phyloP scores from a whole-genome alignment of 1,140 invertebrate species.

The Phortica variegata region DNA sequence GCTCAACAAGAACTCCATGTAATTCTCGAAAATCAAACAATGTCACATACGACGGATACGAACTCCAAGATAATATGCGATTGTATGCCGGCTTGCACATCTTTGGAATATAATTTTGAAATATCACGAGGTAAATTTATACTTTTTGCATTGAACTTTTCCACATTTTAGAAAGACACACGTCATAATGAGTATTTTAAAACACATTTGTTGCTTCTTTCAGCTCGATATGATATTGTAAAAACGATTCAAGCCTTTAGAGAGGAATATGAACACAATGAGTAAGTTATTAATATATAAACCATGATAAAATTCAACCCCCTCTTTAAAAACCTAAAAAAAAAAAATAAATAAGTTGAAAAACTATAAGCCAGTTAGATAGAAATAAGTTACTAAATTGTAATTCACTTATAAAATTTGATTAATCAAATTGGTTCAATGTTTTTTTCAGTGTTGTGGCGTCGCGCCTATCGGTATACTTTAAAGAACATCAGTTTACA shows the following conservation, averaged over 20 bases:
- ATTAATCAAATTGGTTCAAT: not conserved
- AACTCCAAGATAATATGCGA: conserved; percentile 57
- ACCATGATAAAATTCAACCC: too few relatives aligned
- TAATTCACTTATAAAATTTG: not conserved
- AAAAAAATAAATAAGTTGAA: too few relatives aligned
- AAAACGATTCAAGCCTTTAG: conserved; percentile 38
- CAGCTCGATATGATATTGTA: conserved; percentile 49
- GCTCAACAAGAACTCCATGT: conserved; percentile 45
- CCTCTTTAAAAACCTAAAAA: too few relatives aligned
- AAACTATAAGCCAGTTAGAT: too few relatives aligned
- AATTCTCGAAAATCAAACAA: conserved; percentile 38
- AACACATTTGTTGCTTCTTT: too few relatives aligned
- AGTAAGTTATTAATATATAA: too few relatives aligned
- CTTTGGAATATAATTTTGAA: conserved; percentile 67
- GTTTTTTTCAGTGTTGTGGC: conserved; percentile 26
- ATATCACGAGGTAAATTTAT: too few relatives aligned
- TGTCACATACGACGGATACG: conserved; percentile 26
- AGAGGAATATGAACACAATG: conserved; percentile 34
- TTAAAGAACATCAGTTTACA: conserved; percentile 68
- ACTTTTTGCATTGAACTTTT: too few relatives aligned
- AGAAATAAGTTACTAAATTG: too few relatives aligned
- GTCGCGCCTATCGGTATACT: conserved; percentile 60
- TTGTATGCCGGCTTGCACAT: conserved; percentile 68
- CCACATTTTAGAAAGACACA: too few relatives aligned
- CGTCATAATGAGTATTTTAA: too few relatives aligned